phyloP scores from a whole-genome alignment of 2,797 vertebrate genomes.

The Chaunax sp. region DNA sequence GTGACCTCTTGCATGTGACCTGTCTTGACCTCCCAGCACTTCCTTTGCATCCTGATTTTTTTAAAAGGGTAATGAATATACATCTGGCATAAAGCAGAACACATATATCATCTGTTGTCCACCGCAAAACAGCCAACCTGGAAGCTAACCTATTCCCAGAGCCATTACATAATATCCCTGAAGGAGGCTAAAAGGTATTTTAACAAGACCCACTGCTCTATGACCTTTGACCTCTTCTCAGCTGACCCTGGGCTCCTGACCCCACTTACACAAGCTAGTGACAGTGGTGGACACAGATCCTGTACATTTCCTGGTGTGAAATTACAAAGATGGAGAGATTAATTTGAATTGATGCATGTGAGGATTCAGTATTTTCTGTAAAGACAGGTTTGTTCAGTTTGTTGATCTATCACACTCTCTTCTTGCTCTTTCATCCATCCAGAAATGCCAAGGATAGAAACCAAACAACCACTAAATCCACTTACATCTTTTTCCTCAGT shows the following conservation, averaged over 20 bases:
- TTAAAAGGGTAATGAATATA: conserved; percentile 74
- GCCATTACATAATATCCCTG: conserved; percentile 83
- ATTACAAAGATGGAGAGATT: conserved; percentile 45
- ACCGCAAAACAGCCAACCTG: conserved; percentile 64
- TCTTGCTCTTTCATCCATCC: conserved; percentile 16
- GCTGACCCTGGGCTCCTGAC: conserved; percentile 80
- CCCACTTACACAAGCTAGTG: conserved; percentile 79
- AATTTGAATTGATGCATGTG: conserved; percentile 53
- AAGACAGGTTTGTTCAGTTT: conserved; percentile 22
- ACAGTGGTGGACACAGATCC: conserved; percentile 63
- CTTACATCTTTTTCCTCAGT: conserved; percentile 40
- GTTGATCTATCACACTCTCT: conserved; percentile 12
- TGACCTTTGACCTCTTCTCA: conserved; percentile 77
- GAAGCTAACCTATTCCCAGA: conserved; percentile 75
- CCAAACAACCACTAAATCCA: conserved; percentile 34
- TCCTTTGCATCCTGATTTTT: conserved; percentile 68
- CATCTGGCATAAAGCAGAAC: conserved; percentile 62
- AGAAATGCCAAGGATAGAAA: conserved; percentile 20
- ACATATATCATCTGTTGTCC: conserved; percentile 67
- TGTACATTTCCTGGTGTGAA: conserved; percentile 42
- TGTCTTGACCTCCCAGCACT: conserved; percentile 66
- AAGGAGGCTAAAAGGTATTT: conserved; percentile 86
- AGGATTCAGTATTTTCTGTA: conserved; percentile 44
- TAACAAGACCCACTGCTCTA: conserved; percentile 82
- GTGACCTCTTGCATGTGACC: conserved; percentile 53